A percentile compares a stretch with the other conserved stretches of the same genome.
Evolutionary conservation across 1,140 invertebrate genomes (phyloP).

Genomic region (Zeugodacus cucurbitae): DNA sequence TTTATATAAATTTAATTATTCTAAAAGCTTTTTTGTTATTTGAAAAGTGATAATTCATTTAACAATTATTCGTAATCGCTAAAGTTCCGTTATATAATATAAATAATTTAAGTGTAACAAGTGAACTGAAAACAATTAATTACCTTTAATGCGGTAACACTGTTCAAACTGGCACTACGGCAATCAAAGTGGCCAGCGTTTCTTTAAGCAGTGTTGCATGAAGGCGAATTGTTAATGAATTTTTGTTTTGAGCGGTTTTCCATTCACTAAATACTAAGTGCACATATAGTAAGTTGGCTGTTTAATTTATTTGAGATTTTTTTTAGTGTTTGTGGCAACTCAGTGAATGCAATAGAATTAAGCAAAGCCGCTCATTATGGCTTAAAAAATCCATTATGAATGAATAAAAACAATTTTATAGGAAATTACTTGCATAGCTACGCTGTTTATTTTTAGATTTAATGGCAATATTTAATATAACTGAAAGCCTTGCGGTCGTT

Average conservation of each 20-base stretch:
- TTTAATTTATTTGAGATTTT: not conserved
- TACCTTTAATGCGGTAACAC: too few species aligned
- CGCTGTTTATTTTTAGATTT: not conserved
- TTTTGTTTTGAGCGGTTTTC: not conserved
- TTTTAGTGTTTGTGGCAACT: not conserved
- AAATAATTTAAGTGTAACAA: too few species aligned
- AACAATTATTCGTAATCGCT: too few species aligned
- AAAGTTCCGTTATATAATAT: too few species aligned
- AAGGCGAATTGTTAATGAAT: conserved; percentile 32
- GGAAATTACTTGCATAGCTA: not conserved
- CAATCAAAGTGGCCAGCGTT: not conserved
- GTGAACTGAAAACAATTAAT: too few species aligned
- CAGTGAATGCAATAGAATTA: not conserved
- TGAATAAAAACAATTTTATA: not conserved
- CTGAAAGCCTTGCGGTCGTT: not conserved
- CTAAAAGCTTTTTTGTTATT: too few species aligned
- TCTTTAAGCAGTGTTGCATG: conserved; percentile 10
- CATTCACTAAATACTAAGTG: not conserved
- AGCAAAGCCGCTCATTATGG: not conserved
- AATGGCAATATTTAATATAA: not conserved
- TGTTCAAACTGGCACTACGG: too few species aligned
- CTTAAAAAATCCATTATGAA: conserved; percentile 5
- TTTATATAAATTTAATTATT: too few species aligned
- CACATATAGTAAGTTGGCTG: not conserved
- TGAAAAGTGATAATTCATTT: too few species aligned